Conservation (phyloP, 37 sponge, comb jelly and placozoan species). For the Chondrilla cf. caribensis region DNA sequence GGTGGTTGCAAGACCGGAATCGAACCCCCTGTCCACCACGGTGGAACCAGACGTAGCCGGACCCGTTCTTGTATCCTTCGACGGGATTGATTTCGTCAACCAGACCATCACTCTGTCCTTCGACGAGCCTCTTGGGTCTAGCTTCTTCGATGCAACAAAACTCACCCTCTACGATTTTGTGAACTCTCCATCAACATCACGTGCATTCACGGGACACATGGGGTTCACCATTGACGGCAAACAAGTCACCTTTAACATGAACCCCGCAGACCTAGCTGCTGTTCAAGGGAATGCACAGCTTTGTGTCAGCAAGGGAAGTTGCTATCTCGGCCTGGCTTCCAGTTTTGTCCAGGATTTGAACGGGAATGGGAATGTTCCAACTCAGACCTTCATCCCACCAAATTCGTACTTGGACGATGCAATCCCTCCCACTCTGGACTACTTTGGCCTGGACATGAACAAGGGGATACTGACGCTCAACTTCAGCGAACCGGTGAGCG, state of each 20-base stretch:
- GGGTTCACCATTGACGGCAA: constrained; percentile 11
- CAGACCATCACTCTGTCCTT: constrained; percentile 61
- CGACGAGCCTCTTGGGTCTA: constrained; percentile 67
- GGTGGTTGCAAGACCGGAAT: constrained; percentile 32
- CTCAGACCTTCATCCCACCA: constrained; percentile 37
- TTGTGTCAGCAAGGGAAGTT: constrained; percentile 68
- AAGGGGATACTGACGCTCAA: constrained; percentile 53
- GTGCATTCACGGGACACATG: constrained; percentile 5
- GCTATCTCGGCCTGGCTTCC: constrained; percentile 55
- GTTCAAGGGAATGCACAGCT: constrained; percentile 52
- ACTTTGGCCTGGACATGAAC: constrained; percentile 63
- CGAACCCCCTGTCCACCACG: constrained; percentile 41
- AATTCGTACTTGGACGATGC: constrained; percentile 44
- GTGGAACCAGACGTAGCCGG: constrained; percentile 54
- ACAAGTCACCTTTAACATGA: constrained; percentile 37
- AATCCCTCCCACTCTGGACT: constrained; percentile 41
- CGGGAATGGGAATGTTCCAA: constrained; percentile 30
- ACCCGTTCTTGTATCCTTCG: constrained; percentile 61
- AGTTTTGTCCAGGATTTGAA: constrained; percentile 64
- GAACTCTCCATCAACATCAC: constrained; percentile 9
- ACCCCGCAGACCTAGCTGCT: constrained; percentile 42
- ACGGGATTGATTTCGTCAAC: constrained; percentile 55
- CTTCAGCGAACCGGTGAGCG: constrained; percentile 70
- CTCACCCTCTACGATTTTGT: constrained; percentile 59
- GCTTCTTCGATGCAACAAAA: constrained; percentile 23